These are phyloP conservation scores for Limnephilus lunatus DNA, from an alignment of 2,888 invertebrate species.

Conservation along the genomic window DNA sequence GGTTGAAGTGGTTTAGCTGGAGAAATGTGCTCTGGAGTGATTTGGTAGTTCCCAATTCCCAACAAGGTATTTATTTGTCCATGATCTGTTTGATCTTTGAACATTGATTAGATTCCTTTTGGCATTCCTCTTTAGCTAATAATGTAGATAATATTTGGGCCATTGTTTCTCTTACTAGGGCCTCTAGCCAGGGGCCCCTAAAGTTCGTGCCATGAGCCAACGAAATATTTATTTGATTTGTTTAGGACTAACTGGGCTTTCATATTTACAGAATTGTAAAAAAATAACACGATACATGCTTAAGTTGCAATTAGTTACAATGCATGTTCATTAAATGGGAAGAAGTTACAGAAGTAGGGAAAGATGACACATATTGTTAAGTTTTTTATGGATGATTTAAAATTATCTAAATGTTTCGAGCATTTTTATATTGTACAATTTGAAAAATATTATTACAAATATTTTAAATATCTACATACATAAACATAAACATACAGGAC, in stretches of 20 bases:
- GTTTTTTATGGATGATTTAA: too few species aligned
- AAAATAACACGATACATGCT: background rate
- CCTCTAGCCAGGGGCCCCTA: background rate
- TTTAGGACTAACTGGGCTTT: background rate
- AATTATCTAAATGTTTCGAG: too few species aligned
- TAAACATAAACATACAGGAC: too few species aligned
- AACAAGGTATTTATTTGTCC: conserved; percentile 2
- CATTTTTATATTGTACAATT: too few species aligned
- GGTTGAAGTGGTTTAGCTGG: background rate
- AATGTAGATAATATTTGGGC: background rate
- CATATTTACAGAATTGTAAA: background rate
- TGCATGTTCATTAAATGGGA: background rate
- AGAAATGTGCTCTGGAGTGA: background rate
- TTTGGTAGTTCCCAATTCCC: background rate
- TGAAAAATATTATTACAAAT: too few species aligned
- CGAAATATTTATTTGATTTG: background rate
- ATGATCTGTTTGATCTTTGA: conserved; percentile 21
- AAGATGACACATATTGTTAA: too few species aligned
- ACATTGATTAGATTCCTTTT: conserved; percentile 9
- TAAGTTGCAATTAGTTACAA: background rate
- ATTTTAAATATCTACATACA: too few species aligned
- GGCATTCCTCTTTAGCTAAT: background rate
- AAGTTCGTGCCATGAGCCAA: background rate
- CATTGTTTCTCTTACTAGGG: background rate
- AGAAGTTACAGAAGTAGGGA: background rate